Base-by-base conservation (phyloP, 2,888 invertebrate species). In the Onthophagus sagittarius region DNA sequence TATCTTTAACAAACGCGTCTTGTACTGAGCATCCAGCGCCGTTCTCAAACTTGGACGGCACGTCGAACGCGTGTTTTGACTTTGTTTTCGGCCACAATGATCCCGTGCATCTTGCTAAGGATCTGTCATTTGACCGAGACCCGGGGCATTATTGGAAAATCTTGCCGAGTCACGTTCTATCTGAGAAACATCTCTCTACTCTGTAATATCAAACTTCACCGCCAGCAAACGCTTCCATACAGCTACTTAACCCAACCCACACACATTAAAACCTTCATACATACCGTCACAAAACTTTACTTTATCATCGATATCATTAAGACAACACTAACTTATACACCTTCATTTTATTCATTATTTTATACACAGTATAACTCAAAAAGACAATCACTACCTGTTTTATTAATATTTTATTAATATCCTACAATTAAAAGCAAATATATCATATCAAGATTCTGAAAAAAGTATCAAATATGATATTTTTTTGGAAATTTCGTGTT, bases 41-140 rank as follows among this genome's bases (percentile, higher is more conserved):
- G 23, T 23, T 23, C 23, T 23, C 23, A 23, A 23, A 23, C 23
- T 23, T 3, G 39, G 7, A 53, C 39, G 39, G 39, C 4, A 7
- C 39, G 73, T 76, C 76, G 73, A 73, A 71, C 70, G 70, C 39
- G 71, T 75, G 75, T 76, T 76, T 75, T 74, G 76, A 76, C 74
- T 67, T 76, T 75, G 75, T 76, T 75, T 75, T 75, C 70, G 74
- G 74, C 75, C 70, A 75, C 73, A 72, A 72, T 71, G 63, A 67
- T 67, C 74, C 70, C 69, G 71, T 72, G 71, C 69, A 62, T 62
- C 62, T 63, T 70, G 62, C 72, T 11, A 71, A 74, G 71, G 70
- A 72, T 69, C 71, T 69, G 72, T 72, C 72, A 71, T 71, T 71
- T 53, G 39, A 53, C 39, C 39, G 39, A 53, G 39, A 53, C 39